Percentiles rank a stretch among this genome's conserved stretches.
These are phyloP conservation scores for Orgyia antiqua DNA, from an alignment of 2,888 invertebrate species.

Conservation along the genomic window DNA sequence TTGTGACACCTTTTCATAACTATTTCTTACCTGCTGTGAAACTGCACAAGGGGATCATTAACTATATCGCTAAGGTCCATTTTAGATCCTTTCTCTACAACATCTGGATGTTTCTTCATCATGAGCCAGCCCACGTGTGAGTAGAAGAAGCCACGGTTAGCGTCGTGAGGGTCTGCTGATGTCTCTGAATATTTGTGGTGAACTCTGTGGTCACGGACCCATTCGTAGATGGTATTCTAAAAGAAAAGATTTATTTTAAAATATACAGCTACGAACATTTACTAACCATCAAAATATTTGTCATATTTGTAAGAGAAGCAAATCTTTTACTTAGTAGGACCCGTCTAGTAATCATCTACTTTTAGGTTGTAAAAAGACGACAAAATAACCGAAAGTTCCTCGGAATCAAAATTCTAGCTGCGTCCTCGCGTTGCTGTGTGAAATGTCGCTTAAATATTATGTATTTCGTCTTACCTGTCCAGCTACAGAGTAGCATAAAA, in stretches of 20 bases:
- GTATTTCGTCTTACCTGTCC: constrained; percentile 75
- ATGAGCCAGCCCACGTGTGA: constrained; percentile 96
- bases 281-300: too few species aligned
- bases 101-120: constrained; percentile 92
- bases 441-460: too few species aligned
- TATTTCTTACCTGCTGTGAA: constrained; percentile 84
- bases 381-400: too few species aligned
- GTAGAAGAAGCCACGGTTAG: constrained; percentile 92
- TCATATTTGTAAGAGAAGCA: too few species aligned
- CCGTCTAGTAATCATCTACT: too few species aligned
- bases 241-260: too few species aligned
- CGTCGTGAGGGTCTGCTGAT: constrained; percentile 90
- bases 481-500: constrained; percentile 79
- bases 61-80: constrained; percentile 90
- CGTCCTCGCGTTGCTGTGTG: too few species aligned
- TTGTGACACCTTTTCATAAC: background rate
- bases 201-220: constrained; percentile 87
- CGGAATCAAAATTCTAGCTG: too few species aligned
- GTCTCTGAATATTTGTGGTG: constrained; percentile 88
- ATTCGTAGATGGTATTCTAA: constrained; percentile 83
- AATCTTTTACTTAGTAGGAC: too few species aligned
- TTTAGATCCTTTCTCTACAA: constrained; percentile 84
- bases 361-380: too few species aligned
- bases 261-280: too few species aligned
- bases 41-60: constrained; percentile 85